Base-by-base conservation (phyloP, 1,140 invertebrate genomes). In the Notospermus geniculatus region DNA sequence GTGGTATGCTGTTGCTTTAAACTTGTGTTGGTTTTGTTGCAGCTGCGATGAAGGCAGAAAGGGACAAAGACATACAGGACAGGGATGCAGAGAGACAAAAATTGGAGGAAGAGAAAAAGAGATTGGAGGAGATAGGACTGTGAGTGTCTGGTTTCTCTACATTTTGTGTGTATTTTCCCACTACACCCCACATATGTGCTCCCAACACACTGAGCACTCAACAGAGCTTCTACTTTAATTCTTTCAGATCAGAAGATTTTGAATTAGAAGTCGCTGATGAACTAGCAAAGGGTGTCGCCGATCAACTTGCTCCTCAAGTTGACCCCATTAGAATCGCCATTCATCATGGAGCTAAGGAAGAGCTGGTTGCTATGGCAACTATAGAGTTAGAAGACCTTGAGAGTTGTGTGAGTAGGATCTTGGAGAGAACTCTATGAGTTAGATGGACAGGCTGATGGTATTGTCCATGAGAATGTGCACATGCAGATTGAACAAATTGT, bases 361-460 rank as follows among this genome's bases (percentile, higher is more conserved):
- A 74, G 36, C 71, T 78, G 43, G 62, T 75, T 63, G 76, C 76
- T 43, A 76, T 77, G 72, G 71, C 75, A 66, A 76, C 74, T 25
- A 71, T 79, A 56, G 72, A 76, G 32, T 59, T 76, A n/a, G 61
- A 69, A 19, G 76, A 79, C 56, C 56, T 79, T 23, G 68, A 69
- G 59, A 63, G 66, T 53, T 43, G 69, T 55, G 74, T 76, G 62
- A 65, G 63, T 60, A 22, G 25, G 9, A 27, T 45, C n/a, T n/a
- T n/a, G n/a, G n/a, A n/a, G n/a, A n/a, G n/a, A n/a, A n/a, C n/a
- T n/a, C n/a, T n/a, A n/a, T n/a, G n/a, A n/a, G n/a, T n/a, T n/a
- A n/a, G n/a, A n/a, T n/a, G n/a, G n/a, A n/a, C n/a, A n/a, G n/a
- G n/a, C n/a, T n/a, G n/a, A n/a, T 36, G 32, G 32, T 7, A 15